These are phyloP conservation scores for Eumaeus atala DNA, from an alignment of 1,140 invertebrate genomes.

Conservation along the genomic window DNA sequence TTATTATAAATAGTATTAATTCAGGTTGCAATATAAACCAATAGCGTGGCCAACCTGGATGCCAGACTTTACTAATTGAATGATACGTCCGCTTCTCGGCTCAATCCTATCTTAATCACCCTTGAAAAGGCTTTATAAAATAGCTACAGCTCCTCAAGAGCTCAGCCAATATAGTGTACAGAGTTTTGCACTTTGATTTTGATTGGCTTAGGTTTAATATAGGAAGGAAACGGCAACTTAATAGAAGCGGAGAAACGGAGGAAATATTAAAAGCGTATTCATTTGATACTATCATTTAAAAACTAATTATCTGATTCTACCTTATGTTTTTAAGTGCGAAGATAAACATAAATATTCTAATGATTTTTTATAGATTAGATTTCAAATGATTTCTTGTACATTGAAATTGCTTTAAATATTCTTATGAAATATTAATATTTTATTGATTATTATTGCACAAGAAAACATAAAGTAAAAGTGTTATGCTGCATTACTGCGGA, in stretches of 20 bases:
- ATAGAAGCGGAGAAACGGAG: constrained; percentile 10
- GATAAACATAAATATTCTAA: no score
- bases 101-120: constrained; percentile 61
- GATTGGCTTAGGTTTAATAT: constrained; percentile 23
- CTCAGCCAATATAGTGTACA: constrained; percentile 49
- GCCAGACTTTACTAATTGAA: constrained; percentile 64
- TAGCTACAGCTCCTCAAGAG: constrained; percentile 36
- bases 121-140: constrained; percentile 57
- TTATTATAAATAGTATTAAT: constrained; percentile 27
- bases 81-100: constrained; percentile 60
- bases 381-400: no score
- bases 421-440: no score
- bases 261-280: constrained; percentile 13
- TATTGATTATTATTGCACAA: no score
- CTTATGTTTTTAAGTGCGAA: no score
- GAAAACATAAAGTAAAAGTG: no score
- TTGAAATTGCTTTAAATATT: no score
- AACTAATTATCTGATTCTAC: background rate
- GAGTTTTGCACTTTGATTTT: constrained; percentile 50
- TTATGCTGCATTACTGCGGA: no score
- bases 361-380: no score
- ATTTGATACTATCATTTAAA: constrained; percentile 1
- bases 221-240: constrained; percentile 13
- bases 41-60: constrained; percentile 47
- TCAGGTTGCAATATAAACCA: constrained; percentile 59